phyloP scores from a whole-genome alignment of 2,113 vertebrate genomes.

The Nerophis ophidion region DNA sequence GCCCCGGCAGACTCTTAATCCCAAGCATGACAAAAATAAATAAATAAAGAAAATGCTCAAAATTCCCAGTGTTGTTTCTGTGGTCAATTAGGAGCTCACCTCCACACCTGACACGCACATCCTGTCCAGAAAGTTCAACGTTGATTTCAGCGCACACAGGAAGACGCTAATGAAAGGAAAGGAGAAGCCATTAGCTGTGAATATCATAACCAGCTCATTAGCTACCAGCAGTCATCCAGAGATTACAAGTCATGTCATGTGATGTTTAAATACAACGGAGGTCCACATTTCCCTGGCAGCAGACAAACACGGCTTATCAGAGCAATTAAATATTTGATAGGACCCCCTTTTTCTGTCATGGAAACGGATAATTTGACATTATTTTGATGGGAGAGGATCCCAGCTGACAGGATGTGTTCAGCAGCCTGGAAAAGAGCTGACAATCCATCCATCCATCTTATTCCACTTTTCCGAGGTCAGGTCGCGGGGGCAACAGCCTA shows the following conservation, averaged over 20 bases:
- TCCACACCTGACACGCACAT: constrained; percentile 13
- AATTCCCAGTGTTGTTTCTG: constrained; percentile 10
- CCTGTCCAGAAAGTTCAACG: constrained; percentile 12
- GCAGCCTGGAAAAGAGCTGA: background rate
- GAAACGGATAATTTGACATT: constrained; percentile 28
- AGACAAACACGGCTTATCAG: constrained; percentile 44
- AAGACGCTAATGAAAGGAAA: constrained; percentile 63
- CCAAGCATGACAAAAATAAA: background rate
- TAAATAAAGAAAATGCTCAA: background rate
- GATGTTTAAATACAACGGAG: constrained; percentile 37
- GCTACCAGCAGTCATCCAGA: constrained; percentile 34
- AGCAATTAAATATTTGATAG: constrained; percentile 52
- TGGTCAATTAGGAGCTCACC: constrained; percentile 15
- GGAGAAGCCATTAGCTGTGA: constrained; percentile 59
- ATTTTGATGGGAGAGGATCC: constrained; percentile 14
- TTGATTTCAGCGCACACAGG: constrained; percentile 36
- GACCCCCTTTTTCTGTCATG: constrained; percentile 34
- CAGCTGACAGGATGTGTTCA: constrained; percentile 12
- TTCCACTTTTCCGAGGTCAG: too few species aligned
- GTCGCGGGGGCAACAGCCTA: too few species aligned
- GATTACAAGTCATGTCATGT: constrained; percentile 41
- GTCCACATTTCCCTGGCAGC: constrained; percentile 55
- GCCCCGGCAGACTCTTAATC: constrained; percentile 13
- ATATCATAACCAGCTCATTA: constrained; percentile 19
- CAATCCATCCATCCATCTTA: too few species aligned